Percentiles rank a stretch among this genome's conserved stretches.
phyloP scores from a whole-genome alignment of 2,113 vertebrate species.

The Irena cyanogastra region DNA sequence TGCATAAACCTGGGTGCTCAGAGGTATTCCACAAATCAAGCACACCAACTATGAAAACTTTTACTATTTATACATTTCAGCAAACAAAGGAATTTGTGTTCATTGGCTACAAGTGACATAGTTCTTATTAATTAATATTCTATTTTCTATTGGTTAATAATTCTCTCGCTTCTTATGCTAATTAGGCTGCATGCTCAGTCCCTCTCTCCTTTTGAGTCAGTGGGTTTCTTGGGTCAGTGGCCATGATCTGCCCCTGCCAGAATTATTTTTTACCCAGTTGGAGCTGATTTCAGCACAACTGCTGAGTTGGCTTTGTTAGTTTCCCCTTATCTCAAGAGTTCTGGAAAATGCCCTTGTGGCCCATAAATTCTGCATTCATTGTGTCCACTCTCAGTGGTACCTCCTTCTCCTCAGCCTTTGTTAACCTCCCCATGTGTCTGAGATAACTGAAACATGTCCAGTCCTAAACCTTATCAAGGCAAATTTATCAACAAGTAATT shows the following conservation, averaged over 20 bases:
- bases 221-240: not conserved
- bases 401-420: not conserved
- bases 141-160: not conserved
- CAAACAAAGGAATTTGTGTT: not conserved
- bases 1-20: rapidly evolving
- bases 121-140: not conserved
- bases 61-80: not conserved
- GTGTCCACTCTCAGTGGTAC: not conserved
- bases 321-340: not conserved
- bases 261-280: not conserved
- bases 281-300: not conserved
- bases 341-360: not conserved
- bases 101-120: not conserved
- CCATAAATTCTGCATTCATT: not conserved
- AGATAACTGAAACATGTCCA: not conserved
- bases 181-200: not conserved
- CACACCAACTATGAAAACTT: not conserved
- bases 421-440: not conserved
- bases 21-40: not conserved
- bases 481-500: not conserved
- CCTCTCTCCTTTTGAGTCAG: not conserved
- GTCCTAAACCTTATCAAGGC: not conserved
- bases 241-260: not conserved
- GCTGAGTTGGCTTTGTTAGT: not conserved
- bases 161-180: not conserved